phyloP scores from a whole-genome alignment of 37 sponge, comb jelly and placozoan genomes.

The Geodia barretti region DNA sequence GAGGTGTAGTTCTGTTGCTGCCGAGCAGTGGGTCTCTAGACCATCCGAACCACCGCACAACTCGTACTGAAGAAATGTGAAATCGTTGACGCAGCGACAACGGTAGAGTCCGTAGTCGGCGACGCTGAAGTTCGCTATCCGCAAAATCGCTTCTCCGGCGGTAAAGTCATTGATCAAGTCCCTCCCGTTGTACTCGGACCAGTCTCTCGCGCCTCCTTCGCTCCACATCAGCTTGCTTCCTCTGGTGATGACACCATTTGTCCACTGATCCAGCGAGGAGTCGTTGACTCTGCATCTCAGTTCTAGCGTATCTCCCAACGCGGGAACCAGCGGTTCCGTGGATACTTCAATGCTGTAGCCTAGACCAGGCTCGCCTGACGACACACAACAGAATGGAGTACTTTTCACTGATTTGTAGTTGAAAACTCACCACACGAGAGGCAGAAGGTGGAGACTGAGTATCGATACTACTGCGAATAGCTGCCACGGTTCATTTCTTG shows the following conservation, averaged over 20 bases:
- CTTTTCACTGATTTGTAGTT: neutral
- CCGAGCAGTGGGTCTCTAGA: neutral
- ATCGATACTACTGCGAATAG: no score
- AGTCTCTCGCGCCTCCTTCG: neutral
- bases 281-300: neutral
- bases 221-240: neutral
- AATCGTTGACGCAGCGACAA: conserved; percentile 23
- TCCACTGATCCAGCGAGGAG: neutral
- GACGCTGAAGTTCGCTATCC: conserved; percentile 9
- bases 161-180: neutral
- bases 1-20: neutral
- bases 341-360: neutral
- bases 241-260: neutral
- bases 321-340: neutral
- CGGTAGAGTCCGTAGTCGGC: conserved; percentile 22
- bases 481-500: no score
- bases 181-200: no score
- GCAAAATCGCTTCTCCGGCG: neutral
- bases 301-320: neutral
- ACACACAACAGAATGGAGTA: no score
- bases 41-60: neutral
- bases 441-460: neutral
- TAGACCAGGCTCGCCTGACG: neutral
- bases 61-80: neutral
- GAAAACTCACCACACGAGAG: neutral